Evolutionary conservation across 2,888 invertebrate species (phyloP).

Genomic region (Onthophagus sagittarius): DNA sequence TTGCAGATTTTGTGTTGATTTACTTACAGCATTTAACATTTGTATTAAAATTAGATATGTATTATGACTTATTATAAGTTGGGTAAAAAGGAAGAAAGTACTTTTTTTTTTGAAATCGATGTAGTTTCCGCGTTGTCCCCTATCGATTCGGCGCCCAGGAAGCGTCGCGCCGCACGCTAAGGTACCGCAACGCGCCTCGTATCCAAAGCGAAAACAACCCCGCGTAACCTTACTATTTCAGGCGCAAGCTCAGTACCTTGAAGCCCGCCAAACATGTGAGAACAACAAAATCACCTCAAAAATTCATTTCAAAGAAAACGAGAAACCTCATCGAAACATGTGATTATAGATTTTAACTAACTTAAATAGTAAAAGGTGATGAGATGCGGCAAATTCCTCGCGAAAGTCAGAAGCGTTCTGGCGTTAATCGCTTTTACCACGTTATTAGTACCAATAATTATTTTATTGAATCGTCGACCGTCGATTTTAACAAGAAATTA

Average conservation of each 20-base stretch:
- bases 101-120: conserved; percentile 6
- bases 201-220: not conserved
- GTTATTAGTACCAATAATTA: conserved; percentile 32
- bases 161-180: conserved; percentile 2
- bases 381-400: conserved; percentile 29
- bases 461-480: conserved; percentile 30
- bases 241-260: conserved; percentile 1
- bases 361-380: conserved; percentile 18
- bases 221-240: not conserved
- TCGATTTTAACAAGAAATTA: conserved; percentile 25
- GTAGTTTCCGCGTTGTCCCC: not conserved
- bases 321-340: conserved; percentile 6
- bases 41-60: too few relatives aligned
- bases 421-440: conserved; percentile 30
- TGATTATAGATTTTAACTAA: not conserved
- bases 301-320: not conserved
- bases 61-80: not conserved
- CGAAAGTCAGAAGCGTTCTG: conserved; percentile 31
- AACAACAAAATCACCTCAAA: conserved; percentile 9
- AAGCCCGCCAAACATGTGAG: conserved; percentile 18
- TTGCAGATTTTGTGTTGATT: too few relatives aligned
- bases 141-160: conserved; percentile 5
- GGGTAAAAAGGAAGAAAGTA: not conserved
- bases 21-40: too few relatives aligned
- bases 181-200: not conserved